A percentile compares a stretch with the other conserved stretches of the same genome.
These are phyloP conservation scores for Ispidina picta DNA, from an alignment of 2,797 vertebrate genomes.

Conservation along the genomic window DNA sequence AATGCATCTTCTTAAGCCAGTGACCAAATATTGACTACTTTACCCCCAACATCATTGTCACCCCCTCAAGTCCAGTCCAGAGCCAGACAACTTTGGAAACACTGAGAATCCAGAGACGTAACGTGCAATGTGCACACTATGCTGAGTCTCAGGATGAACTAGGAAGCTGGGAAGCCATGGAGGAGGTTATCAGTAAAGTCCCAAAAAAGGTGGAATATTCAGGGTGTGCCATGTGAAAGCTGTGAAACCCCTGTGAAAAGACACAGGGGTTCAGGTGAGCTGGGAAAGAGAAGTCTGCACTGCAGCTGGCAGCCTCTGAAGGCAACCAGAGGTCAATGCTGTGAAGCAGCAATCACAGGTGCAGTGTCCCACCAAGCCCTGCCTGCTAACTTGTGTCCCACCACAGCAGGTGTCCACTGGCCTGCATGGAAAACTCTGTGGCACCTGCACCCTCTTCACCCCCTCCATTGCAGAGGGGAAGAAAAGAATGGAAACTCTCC, in stretches of 20 bases:
- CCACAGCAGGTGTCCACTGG: neutral
- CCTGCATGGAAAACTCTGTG: accelerated
- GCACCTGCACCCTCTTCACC: neutral
- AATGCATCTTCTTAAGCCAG: neutral
- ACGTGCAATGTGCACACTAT: neutral
- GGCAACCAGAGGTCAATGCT: neutral
- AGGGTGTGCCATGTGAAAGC: too few species aligned
- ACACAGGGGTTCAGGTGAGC: neutral
- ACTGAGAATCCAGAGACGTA: neutral
- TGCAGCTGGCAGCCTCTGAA: constrained; percentile 9
- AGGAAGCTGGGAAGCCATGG: neutral
- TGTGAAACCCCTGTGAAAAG: neutral
- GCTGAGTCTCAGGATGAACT: neutral
- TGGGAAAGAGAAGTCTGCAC: neutral
- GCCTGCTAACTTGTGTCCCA: neutral
- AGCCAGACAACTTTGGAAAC: neutral
- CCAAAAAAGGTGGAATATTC: neutral
- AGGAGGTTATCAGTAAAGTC: neutral
- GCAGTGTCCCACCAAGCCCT: neutral
- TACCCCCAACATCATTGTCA: neutral
- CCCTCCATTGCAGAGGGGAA: neutral
- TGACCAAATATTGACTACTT: neutral
- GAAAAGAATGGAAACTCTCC: neutral
- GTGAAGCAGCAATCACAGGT: neutral
- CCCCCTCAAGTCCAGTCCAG: neutral